These are phyloP conservation scores for Limanda limanda DNA, from an alignment of 2,113 vertebrate genomes.

Conservation along the genomic window DNA sequence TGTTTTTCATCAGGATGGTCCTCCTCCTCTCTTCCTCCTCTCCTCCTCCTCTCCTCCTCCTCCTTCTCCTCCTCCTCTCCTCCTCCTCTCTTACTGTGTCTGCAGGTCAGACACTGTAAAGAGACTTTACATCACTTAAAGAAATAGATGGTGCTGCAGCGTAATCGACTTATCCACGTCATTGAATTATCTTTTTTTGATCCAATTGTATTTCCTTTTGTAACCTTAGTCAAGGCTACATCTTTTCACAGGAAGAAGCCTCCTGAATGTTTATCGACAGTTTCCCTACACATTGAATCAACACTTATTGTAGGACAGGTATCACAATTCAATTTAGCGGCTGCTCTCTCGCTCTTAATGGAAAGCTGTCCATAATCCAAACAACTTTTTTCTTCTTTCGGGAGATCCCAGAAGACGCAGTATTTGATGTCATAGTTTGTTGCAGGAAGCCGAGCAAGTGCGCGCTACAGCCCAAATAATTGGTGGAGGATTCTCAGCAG, in stretches of 20 bases:
- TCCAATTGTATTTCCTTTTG: conserved; percentile 65
- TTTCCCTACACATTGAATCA: conserved; percentile 58
- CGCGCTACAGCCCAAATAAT: conserved; percentile 72
- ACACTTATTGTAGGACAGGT: conserved; percentile 27
- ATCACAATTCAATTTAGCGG: conserved; percentile 12
- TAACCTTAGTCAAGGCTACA: conserved; percentile 64
- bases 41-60: conserved; percentile 4
- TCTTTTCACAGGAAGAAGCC: conserved; percentile 55
- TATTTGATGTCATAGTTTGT: conserved; percentile 74
- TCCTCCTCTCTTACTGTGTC: conserved; percentile 18
- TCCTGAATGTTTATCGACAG: conserved; percentile 66
- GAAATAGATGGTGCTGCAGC: conserved; percentile 56
- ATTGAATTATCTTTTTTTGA: conserved; percentile 69
- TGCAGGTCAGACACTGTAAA: conserved; percentile 46
- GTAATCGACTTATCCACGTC: conserved; percentile 66
- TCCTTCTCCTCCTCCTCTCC: background rate
- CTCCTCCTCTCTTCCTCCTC: conserved; percentile 12
- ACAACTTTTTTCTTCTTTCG: conserved; percentile 29
- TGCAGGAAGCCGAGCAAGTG: conserved; percentile 46
- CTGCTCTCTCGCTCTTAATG: background rate
- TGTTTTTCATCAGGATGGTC: conserved; percentile 61
- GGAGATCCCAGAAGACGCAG: conserved; percentile 58
- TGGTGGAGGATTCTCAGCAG: conserved; percentile 75
- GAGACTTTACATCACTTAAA: conserved; percentile 64
- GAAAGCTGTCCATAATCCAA: conserved; percentile 59